Base-by-base conservation (phyloP, 2,113 vertebrate genomes). In the Eptatretus burgeri region DNA sequence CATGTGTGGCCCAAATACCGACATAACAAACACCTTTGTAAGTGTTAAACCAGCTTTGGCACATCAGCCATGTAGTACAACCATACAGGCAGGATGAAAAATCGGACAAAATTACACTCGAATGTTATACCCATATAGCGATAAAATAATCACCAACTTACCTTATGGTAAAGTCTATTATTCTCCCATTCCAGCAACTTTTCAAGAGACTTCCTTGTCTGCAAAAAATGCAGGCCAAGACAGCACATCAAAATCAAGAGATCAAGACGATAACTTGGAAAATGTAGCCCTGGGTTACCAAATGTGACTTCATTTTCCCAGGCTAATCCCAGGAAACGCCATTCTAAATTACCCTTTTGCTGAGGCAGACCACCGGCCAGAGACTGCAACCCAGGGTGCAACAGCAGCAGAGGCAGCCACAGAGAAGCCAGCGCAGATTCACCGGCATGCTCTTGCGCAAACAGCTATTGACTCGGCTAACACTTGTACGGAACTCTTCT, bases 171-270 rank as follows among this genome's bases (percentile, higher is more conserved):
- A 69, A 96, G 73, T 74, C 89, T 74, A 78, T 95, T 93, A 76
- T 96, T 95, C 75, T 96, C 91, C 91, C 89, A 96, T 76, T 96
- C 89, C 79, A 96, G 68, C 69, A 96, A 75, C 75, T 96, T 96
- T 75, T 96, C 84, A 75, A 96, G 85, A 62, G 91, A 94, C 76
- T 84, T 79, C 78, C 85, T 83, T 64, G 87, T 94, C 91, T 96
- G 77, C 67, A 27, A 75, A 73, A 62, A 66, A 20, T 72, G 68
- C 70, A 67, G 64, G 17, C 51, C 75, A 73, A 68, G 72, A 51
- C 62, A 66, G 64, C 62, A 18, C 41, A 10, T 51, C 67, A 71
- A 71, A 65, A 64, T 65, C 20, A 51, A 63, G 65, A 64, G 63
- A 66, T 51, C 68, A 68, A 69, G 63, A 70, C 77, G 77, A 64